Evolutionary conservation across 2,113 vertebrate genomes (phyloP).

Genomic region (Pedionomus torquatus): DNA sequence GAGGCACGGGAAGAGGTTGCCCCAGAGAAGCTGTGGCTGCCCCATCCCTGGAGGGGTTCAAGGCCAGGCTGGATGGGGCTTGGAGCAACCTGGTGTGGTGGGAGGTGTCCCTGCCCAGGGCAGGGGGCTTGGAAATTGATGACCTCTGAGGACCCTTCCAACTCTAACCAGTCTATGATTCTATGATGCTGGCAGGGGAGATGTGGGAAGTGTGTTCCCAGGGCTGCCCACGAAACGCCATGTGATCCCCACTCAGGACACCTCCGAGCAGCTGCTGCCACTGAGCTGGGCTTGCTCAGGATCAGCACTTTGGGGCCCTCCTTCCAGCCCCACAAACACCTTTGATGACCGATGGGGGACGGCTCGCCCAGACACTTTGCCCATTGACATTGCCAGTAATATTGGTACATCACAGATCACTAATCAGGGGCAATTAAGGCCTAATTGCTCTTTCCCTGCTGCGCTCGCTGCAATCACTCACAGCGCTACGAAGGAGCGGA

Average conservation of each 20-base stretch:
- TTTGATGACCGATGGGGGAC: fast-evolving
- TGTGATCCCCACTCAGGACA: fast-evolving
- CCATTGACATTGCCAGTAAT: neutral
- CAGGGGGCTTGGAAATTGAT: too few species aligned
- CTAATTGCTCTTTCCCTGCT: neutral
- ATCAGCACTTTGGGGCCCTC: fast-evolving
- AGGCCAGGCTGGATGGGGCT: too few species aligned
- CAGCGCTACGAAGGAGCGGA: fast-evolving
- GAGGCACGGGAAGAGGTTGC: too few species aligned
- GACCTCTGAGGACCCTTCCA: too few species aligned
- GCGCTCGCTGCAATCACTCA: neutral
- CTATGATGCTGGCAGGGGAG: fast-evolving
- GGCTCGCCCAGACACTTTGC: neutral
- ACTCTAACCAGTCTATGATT: too few species aligned
- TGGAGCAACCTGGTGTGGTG: too few species aligned
- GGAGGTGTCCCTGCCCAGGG: too few species aligned
- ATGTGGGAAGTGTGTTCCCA: fast-evolving
- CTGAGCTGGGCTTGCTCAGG: neutral
- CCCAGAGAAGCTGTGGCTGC: too few species aligned
- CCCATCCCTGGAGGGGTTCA: too few species aligned
- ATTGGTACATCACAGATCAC: neutral
- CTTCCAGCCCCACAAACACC: neutral
- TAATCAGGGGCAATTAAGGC: conserved; percentile 13
- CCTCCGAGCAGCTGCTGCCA: neutral
- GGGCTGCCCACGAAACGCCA: neutral